phyloP scores from a whole-genome alignment of 2,888 invertebrate species.

The Cyclophora punctaria region DNA sequence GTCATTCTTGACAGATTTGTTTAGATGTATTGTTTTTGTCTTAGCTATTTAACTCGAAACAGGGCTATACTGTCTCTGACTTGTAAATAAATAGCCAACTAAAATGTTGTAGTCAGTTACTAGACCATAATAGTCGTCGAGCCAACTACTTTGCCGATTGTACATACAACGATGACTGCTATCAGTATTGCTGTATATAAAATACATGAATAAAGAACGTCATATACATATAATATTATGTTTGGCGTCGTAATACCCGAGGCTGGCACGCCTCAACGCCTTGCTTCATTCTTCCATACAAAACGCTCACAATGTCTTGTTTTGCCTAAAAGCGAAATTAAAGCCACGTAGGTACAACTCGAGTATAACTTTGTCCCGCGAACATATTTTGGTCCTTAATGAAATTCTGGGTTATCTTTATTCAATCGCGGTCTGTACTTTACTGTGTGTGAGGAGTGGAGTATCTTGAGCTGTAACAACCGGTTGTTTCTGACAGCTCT shows the following conservation, averaged over 20 bases:
- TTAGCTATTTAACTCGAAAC: too few species aligned
- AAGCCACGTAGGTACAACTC: conserved; percentile 9
- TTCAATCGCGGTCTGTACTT: conserved; percentile 14
- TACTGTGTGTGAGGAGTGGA: conserved; percentile 1
- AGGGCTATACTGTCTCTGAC: too few species aligned
- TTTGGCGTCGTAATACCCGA: conserved; percentile 20
- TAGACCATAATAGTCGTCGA: too few species aligned
- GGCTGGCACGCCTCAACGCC: conserved; percentile 4
- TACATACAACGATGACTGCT: too few species aligned
- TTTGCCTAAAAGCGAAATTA: conserved; percentile 29
- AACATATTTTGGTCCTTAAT: conserved; percentile 12
- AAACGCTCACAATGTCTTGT: conserved; percentile 36
- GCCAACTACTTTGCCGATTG: too few species aligned
- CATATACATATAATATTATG: conserved; percentile 25
- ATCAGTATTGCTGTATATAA: too few species aligned
- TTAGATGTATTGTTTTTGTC: too few species aligned
- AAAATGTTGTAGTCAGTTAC: too few species aligned
- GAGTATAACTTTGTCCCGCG: background rate
- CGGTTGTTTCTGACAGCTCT: conserved; percentile 4
- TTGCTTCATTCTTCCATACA: conserved; percentile 30
- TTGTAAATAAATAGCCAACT: too few species aligned
- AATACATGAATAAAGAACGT: conserved; percentile 4
- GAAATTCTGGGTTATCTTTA: conserved; percentile 17
- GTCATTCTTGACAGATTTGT: too few species aligned
- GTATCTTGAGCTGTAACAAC: conserved; percentile 1